Conservation (phyloP, 2,888 invertebrate genomes). For the Rosalia funebris region DNA sequence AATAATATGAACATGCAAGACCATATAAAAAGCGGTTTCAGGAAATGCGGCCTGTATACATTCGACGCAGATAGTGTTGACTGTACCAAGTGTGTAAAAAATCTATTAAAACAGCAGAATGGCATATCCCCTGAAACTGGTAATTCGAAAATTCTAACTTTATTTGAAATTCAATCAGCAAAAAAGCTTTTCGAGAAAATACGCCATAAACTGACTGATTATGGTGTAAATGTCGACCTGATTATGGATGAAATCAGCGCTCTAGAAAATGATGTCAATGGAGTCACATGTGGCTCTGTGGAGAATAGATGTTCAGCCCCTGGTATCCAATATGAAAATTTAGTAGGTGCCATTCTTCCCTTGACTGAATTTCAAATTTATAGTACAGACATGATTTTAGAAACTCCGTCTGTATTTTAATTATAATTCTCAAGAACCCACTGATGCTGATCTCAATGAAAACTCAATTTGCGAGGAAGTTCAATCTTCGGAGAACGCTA, state of each 20-base stretch:
- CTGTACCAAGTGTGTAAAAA: constrained; percentile 28
- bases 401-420: no score
- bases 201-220: neutral
- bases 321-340: no score
- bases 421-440: no score
- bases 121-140: neutral
- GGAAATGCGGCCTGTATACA: constrained; percentile 28
- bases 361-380: no score
- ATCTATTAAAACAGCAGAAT: constrained; percentile 16
- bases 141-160: neutral
- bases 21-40: constrained; percentile 33
- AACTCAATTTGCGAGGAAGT: no score
- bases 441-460: no score
- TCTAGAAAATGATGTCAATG: neutral
- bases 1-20: constrained; percentile 17
- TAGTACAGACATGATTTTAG: no score
- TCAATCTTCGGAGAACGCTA: no score
- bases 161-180: no score
- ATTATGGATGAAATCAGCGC: neutral
- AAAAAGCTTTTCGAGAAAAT: neutral
- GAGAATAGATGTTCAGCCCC: no score
- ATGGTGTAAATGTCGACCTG: neutral
- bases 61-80: constrained; percentile 32
- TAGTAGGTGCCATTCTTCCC: no score
- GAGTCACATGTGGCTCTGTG: no score